A percentile compares a stretch with the other conserved stretches of the same genome.
Conservation (phyloP, 2,888 invertebrate genomes). For the Orgyia antiqua region DNA sequence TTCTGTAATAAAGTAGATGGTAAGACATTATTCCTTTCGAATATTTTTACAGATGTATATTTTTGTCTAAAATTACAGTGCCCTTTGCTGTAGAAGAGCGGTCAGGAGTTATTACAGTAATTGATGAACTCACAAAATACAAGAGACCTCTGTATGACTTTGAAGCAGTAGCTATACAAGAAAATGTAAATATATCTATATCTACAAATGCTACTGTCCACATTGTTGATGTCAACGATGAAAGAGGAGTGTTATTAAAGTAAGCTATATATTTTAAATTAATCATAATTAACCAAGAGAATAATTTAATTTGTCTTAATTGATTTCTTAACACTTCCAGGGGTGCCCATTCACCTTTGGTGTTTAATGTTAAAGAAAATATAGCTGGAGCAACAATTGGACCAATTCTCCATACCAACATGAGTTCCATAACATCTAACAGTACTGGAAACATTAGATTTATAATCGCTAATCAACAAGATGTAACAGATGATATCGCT, state of each 20-base stretch:
- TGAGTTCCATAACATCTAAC: conserved; percentile 44
- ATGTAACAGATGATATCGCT: conserved; percentile 87
- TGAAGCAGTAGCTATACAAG: conserved; percentile 87
- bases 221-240: conserved; percentile 86
- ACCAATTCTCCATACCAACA: conserved; percentile 80
- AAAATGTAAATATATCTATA: conserved; percentile 79
- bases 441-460: conserved; percentile 79
- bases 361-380: conserved; percentile 88
- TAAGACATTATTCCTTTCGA: too few species aligned
- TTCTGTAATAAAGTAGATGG: too few species aligned
- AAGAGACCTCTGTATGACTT: conserved; percentile 85
- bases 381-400: conserved; percentile 85
- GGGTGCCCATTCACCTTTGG: conserved; percentile 83
- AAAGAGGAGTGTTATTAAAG: conserved; percentile 82
- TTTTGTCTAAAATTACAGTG: conserved; percentile 65
- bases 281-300: not conserved
- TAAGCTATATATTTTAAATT: conserved; percentile 28
- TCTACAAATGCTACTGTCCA: conserved; percentile 91
- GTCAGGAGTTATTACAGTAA: conserved; percentile 91
- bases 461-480: conserved; percentile 89
- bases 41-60: too few species aligned
- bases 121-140: conserved; percentile 84
- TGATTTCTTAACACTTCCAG: conserved; percentile 67
- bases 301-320: not conserved
- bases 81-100: conserved; percentile 94